Conservation (phyloP, 2,888 invertebrate genomes). For the Trichogramma dendrolimi region DNA sequence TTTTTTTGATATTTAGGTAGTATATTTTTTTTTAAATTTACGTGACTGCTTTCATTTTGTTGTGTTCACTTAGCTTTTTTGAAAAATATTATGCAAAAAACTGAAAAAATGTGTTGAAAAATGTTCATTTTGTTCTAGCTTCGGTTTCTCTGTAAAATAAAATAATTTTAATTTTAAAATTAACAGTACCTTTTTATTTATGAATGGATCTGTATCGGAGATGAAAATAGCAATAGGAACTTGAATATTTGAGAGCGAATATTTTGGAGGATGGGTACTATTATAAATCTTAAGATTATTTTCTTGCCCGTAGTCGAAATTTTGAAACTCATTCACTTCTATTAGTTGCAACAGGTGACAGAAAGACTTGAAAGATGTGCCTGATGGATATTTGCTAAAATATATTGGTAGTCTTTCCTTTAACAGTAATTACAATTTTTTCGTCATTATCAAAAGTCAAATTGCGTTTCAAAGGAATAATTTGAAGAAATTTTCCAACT, state of each 20-base stretch:
- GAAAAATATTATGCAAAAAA: too few species aligned
- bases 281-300: constrained; percentile 63
- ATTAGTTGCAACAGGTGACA: constrained; percentile 67
- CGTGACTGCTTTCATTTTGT: too few species aligned
- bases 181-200: constrained; percentile 55
- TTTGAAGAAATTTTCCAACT: background rate
- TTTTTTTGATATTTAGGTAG: too few species aligned
- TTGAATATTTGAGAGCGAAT: constrained; percentile 61
- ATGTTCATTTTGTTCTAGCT: too few species aligned
- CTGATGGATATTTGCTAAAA: constrained; percentile 61
- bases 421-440: background rate
- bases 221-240: constrained; percentile 66
- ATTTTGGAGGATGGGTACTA: constrained; percentile 58
- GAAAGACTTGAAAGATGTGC: constrained; percentile 68
- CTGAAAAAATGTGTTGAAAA: too few species aligned
- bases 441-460: background rate
- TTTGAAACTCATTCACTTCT: constrained; percentile 58
- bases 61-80: too few species aligned
- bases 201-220: constrained; percentile 68
- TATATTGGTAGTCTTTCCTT: background rate
- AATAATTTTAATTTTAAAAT: too few species aligned
- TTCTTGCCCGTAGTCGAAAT: constrained; percentile 65
- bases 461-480: background rate
- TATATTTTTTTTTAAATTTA: too few species aligned
- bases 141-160: too few species aligned